Conservation (phyloP, 2,113 vertebrate genomes). For the Dasyurus viverrinus region DNA sequence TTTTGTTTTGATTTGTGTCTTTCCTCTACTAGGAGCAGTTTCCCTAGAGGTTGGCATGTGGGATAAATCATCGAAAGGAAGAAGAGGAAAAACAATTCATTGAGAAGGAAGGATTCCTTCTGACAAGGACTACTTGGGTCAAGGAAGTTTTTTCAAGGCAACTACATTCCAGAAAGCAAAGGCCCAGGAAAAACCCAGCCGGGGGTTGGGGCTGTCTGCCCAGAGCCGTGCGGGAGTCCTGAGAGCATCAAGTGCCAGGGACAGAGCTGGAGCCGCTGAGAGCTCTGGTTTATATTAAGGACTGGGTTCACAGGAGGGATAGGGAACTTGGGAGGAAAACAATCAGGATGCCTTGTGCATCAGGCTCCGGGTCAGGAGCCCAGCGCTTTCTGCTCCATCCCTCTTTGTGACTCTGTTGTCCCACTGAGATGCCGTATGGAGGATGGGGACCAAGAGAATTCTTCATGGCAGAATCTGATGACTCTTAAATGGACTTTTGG, state of each 20-base stretch:
- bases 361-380: background rate
- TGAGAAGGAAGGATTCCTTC: constrained; percentile 76
- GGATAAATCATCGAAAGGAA: constrained; percentile 75
- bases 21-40: constrained; percentile 65
- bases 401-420: background rate
- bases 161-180: constrained; percentile 65
- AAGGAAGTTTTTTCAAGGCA: constrained; percentile 68
- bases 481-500: constrained; percentile 16
- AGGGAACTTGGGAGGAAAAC: constrained; percentile 14
- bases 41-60: constrained; percentile 71
- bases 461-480: background rate
- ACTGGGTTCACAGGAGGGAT: constrained; percentile 72
- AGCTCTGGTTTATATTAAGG: constrained; percentile 76
- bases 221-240: constrained; percentile 40
- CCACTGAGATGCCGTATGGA: background rate
- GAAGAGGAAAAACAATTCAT: constrained; percentile 66
- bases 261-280: constrained; percentile 39
- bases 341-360: background rate
- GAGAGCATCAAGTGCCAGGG: constrained; percentile 57
- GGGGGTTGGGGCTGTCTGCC: constrained; percentile 23
- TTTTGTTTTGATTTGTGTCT: constrained; percentile 67
- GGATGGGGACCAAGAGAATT: background rate
- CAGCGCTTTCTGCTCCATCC: background rate
- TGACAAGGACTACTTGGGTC: constrained; percentile 68
- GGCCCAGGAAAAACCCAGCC: constrained; percentile 47